phyloP scores from a whole-genome alignment of 2,113 vertebrate genomes.

The Anolis sagrei region DNA sequence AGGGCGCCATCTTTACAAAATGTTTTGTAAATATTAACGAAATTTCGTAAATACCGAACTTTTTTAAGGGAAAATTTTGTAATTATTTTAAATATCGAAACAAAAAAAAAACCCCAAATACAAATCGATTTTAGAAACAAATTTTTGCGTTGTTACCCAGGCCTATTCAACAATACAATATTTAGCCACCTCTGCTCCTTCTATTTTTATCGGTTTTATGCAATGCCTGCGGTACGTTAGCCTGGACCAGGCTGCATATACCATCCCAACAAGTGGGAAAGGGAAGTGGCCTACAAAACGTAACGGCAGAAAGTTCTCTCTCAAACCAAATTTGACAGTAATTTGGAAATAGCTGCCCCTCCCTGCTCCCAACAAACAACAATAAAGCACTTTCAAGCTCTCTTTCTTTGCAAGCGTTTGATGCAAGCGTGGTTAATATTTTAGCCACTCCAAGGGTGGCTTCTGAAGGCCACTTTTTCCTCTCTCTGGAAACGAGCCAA shows the following conservation, averaged over 20 bases:
- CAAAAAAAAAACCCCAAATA: too few relatives aligned
- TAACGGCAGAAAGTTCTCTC: conserved; percentile 55
- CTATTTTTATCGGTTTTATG: conserved; percentile 42
- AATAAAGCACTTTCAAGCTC: conserved; percentile 31
- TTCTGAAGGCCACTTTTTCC: conserved; percentile 50
- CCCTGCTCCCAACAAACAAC: conserved; percentile 55
- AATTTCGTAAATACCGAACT: too few relatives aligned
- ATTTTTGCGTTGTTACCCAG: conserved; percentile 11
- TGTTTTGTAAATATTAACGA: too few relatives aligned
- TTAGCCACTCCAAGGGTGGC: conserved; percentile 46
- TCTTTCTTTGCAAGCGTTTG: conserved; percentile 57
- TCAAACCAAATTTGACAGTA: conserved; percentile 48
- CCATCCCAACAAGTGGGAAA: conserved; percentile 24
- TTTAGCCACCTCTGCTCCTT: not conserved
- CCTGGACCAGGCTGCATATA: conserved; percentile 30
- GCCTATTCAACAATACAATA: conserved; percentile 35
- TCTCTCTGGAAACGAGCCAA: conserved; percentile 49
- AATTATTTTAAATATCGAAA: too few relatives aligned
- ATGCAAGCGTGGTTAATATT: conserved; percentile 62
- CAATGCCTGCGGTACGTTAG: conserved; percentile 11
- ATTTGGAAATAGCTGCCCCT: conserved; percentile 44
- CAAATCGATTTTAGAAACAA: too few relatives aligned
- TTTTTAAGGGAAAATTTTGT: too few relatives aligned
- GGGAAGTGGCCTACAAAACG: conserved; percentile 52
- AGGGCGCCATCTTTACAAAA: too few relatives aligned